Evolutionary conservation across 2,888 invertebrate species (phyloP), one percentile per base, ranked within the genome.

Genomic region (Diploptera punctata): DNA sequence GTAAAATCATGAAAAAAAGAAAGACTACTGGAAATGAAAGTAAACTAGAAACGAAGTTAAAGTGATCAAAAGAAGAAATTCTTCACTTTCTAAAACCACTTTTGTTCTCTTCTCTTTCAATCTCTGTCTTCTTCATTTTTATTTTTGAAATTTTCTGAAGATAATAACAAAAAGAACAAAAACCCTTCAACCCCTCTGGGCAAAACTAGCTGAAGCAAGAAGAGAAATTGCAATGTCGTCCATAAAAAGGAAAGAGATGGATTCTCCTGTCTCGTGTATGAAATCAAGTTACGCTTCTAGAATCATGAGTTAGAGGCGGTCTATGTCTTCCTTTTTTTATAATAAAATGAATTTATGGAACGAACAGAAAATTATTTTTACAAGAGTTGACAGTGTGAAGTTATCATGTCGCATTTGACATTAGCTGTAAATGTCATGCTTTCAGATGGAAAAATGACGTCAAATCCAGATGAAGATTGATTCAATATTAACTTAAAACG

Each of bases 331-430:
- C 13, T 52, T 52, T 18, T 52, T 52, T 13, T 52, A 52, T 52
- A 13, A 16, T 9, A 13, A 24, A 52, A 24, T 52, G 52, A 24
- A 24, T 24, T 24, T 24, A 18, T 24, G 52, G 52, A 52, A 13
- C 19, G 52, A 52, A 52, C n/a, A 24, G 52, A 52, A 52, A 52
- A 52, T 52, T 52, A 52, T 52, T 52, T 52, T n/a, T n/a, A n/a
- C n/a, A n/a, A n/a, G n/a, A n/a, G n/a, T n/a, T n/a, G n/a, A n/a
- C n/a, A n/a, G n/a, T n/a, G n/a, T n/a, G n/a, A n/a, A n/a, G n/a
- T n/a, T n/a, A n/a, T n/a, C n/a, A n/a, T n/a, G n/a, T n/a, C n/a
- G n/a, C n/a, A n/a, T n/a, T n/a, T n/a, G n/a, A n/a, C n/a, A n/a
- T n/a, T n/a, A n/a, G n/a, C n/a, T n/a, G n/a, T n/a, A n/a, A n/a